Conservation (phyloP, 2,888 invertebrate species). For the Apamea epomidion region DNA sequence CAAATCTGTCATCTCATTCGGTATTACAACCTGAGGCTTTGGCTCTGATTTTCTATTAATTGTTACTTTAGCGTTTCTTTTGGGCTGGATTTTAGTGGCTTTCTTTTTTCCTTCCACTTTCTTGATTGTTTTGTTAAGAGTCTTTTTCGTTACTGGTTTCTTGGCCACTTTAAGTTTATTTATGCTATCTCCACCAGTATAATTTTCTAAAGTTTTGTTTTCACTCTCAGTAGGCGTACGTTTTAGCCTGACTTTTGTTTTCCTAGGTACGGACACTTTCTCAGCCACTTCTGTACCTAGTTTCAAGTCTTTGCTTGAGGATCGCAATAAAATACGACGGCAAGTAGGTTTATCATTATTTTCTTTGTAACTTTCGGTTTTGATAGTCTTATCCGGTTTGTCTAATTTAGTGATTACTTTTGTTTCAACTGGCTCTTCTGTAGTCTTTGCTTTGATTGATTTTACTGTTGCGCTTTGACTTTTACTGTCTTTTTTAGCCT, state of each 20-base stretch:
- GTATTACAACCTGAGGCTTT: constrained; percentile 3
- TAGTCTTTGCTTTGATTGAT: constrained; percentile 21
- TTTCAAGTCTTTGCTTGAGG: constrained; percentile 72
- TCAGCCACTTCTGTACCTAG: constrained; percentile 28
- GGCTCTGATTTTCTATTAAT: constrained; percentile 2
- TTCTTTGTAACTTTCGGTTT: constrained; percentile 70
- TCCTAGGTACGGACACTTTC: constrained; percentile 39
- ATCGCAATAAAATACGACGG: constrained; percentile 75
- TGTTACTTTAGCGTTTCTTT: constrained; percentile 31
- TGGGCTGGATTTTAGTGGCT: constrained; percentile 50
- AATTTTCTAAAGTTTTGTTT: constrained; percentile 16
- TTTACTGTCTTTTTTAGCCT: constrained; percentile 18
- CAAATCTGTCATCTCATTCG: constrained; percentile 25
- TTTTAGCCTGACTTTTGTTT: constrained; percentile 60
- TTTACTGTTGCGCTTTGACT: not conserved
- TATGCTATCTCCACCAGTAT: constrained; percentile 15
- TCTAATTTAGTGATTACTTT: constrained; percentile 16
- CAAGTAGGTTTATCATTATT: constrained; percentile 64
- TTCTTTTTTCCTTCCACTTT: constrained; percentile 42
- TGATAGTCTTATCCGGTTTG: constrained; percentile 44
- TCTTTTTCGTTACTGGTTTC: constrained; percentile 43
- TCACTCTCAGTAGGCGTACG: constrained; percentile 11
- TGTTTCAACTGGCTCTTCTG: constrained; percentile 3
- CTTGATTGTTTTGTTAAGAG: constrained; percentile 38
- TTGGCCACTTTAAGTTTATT: constrained; percentile 26